Evolutionary conservation across 2,888 invertebrate species (phyloP).

Genomic region (Cataglyphis albicans): DNA sequence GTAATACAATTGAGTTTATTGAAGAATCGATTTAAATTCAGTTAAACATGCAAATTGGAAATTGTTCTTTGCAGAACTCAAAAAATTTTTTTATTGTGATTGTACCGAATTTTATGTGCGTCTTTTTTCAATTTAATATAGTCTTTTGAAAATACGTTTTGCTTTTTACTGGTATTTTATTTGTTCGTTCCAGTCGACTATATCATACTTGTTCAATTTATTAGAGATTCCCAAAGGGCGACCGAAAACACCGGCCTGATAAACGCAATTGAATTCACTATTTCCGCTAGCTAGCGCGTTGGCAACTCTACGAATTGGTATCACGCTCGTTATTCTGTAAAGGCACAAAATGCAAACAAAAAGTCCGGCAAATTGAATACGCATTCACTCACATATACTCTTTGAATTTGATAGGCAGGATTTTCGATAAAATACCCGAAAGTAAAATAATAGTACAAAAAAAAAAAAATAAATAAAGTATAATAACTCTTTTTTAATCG

Average conservation of each 20-base stretch:
- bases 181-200: background rate
- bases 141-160: background rate
- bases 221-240: constrained; percentile 21
- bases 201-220: constrained; percentile 19
- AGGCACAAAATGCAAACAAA: constrained; percentile 23
- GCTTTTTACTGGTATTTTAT: background rate
- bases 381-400: background rate
- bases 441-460: background rate
- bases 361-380: background rate
- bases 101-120: background rate
- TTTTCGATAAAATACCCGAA: background rate
- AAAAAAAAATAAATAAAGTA: background rate
- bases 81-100: background rate
- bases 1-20: background rate
- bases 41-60: background rate
- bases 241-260: constrained; percentile 21
- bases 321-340: constrained; percentile 28
- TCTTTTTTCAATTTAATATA: background rate
- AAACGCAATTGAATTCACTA: constrained; percentile 35
- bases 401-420: background rate
- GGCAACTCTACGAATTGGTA: constrained; percentile 17
- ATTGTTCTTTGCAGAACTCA: background rate
- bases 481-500: background rate
- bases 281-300: constrained; percentile 14
- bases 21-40: background rate